Evolutionary conservation across 2,797 vertebrate species (phyloP).

Genomic region (Jordanella pulchra): DNA sequence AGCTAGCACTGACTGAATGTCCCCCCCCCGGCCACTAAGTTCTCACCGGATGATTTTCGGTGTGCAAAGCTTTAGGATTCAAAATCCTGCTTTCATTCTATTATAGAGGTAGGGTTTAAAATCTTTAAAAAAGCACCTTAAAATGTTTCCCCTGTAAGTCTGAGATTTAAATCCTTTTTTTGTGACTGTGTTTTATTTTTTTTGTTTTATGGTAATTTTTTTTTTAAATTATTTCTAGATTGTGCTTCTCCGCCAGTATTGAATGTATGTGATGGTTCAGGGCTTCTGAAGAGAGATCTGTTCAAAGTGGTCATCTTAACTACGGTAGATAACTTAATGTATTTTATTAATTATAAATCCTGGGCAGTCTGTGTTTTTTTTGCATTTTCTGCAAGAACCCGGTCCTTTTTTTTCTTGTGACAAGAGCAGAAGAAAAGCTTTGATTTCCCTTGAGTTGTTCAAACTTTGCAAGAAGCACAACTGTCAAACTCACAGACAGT

Average conservation of each 20-base stretch:
- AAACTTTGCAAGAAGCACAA: no score
- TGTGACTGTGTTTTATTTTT: neutral
- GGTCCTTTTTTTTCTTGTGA: no score
- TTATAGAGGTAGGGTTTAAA: neutral
- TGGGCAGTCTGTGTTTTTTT: no score
- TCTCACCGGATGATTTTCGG: neutral
- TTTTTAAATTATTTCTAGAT: neutral
- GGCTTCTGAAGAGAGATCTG: neutral
- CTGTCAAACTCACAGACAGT: no score
- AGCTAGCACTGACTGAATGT: neutral
- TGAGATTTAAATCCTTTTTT: slow-evolving; percentile 6
- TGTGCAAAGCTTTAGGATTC: neutral
- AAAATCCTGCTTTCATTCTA: neutral
- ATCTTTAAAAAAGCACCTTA: neutral
- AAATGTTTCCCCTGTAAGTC: slow-evolving; percentile 7
- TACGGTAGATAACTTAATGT: neutral
- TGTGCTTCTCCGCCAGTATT: neutral
- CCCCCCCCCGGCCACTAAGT: neutral
- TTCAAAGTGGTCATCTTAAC: neutral
- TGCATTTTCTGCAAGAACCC: no score
- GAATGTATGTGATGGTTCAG: neutral
- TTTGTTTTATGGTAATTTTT: neutral
- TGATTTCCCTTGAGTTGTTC: no score
- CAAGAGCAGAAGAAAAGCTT: no score
- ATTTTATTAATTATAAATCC: no score